Base-by-base conservation (phyloP, 2,888 invertebrate species). In the Geophilus truncorum region DNA sequence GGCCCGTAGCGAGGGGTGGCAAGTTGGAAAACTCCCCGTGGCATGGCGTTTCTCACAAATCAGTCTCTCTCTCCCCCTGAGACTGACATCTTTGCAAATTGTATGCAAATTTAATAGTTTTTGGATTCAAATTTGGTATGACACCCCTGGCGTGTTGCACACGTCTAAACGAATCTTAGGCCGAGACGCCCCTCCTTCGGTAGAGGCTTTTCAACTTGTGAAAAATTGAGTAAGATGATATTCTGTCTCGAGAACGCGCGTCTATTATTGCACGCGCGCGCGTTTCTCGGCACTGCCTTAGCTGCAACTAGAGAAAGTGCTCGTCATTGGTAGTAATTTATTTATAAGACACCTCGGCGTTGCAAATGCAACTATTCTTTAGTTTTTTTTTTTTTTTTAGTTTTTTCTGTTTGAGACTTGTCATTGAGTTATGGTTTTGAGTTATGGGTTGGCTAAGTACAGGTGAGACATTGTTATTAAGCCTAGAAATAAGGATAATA, bases 61-160 rank as follows among this genome's bases (percentile, higher is more conserved):
- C 70, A 70, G 70, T 70, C 70, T 70, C 70, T 70, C n/a, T 70
- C 70, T 25, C 70, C 78, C 78, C 78, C 36, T 45, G 78, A 78
- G 78, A 78, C 78, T 78, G 78, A 78, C 78, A 45, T 21, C 78
- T 78, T 78, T 78, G 78, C 78, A 78, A 78, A 78, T 78, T 78
- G 78, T 78, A 78, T 78, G 78, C 40, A 78, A 78, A 78, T 78
- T 78, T 78, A 78, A 78, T 78, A 78, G 78, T 78, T 78, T 78
- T 78, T 78, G 78, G 78, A 78, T 78, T 78, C 78, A 78, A 78
- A 78, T 78, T 78, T 78, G 78, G 40, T 78, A 45, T 45, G 78
- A 78, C 78, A 78, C 78, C 40, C 78, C 40, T 70, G 70, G 36
- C 78, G 77, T 77, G 34, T 32, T 36, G 32, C 77, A 34, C 36